phyloP scores from a whole-genome alignment of 2,113 vertebrate species.

The Halichoerus grypus region DNA sequence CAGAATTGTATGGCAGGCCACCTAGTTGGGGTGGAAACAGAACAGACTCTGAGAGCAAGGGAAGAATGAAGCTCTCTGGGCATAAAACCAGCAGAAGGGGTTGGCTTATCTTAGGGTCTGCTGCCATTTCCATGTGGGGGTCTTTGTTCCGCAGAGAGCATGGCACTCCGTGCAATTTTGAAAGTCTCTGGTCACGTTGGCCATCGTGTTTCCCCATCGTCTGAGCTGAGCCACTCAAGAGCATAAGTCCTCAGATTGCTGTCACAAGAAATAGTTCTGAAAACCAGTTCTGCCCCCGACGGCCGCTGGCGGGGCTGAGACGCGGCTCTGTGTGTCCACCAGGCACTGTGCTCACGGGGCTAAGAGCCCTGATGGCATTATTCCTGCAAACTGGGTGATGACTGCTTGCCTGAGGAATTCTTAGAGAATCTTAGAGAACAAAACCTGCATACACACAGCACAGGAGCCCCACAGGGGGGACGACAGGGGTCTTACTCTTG shows the following conservation, averaged over 20 bases:
- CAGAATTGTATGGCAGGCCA: fast-evolving
- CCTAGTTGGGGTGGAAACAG: background rate
- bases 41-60: background rate
- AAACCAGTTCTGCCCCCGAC: too few relatives aligned
- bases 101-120: fast-evolving
- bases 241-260: background rate
- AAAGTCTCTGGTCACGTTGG: background rate
- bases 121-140: fast-evolving
- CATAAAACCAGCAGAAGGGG: background rate
- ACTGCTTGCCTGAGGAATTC: background rate
- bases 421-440: background rate
- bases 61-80: background rate
- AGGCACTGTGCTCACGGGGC: fast-evolving
- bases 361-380: background rate
- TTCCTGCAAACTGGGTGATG: fast-evolving
- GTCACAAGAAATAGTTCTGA: background rate
- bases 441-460: fast-evolving
- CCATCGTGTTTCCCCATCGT: fast-evolving
- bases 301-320: background rate
- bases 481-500: background rate
- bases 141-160: background rate
- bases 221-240: background rate
- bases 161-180: too few relatives aligned
- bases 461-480: too few relatives aligned
- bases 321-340: fast-evolving